Evolutionary conservation across 2,888 invertebrate genomes (phyloP), one percentile per base, ranked within the genome.

Genomic region (Xylota segnis): DNA sequence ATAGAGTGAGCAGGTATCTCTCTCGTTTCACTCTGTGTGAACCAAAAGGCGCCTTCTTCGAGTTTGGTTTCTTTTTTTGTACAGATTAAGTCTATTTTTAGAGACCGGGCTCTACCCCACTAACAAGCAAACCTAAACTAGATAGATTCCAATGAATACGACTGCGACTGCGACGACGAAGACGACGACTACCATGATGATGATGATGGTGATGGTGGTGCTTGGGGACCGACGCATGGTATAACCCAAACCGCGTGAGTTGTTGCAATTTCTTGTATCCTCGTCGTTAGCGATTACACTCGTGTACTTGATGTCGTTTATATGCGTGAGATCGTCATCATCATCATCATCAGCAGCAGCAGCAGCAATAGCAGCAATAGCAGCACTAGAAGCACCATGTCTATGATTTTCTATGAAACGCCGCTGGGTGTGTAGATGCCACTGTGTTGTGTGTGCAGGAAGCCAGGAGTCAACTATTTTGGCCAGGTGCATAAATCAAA

Each of bases 21-120:
- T 14, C 10, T 9, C 43, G 45, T 23, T 23, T n/a, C n/a, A n/a
- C 10, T 32, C 32, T 43, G 29, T 45, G 34, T 27, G 58, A 37
- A 59, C 32, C 47, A 29, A 27, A n/a, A 16, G 52, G 47, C 61
- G 72, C 58, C 52, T 40, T 58, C 18, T 34, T 34, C 16, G 27
- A 4, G 10, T 23, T 23, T 32, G 34, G 9, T 40, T 63, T 54
- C 23, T 6, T 12, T 14, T 40, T 54, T 7, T 14, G 6, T 18
- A 47, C 50, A 72, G 82, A 86, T 82, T 77, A 76, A 56, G 43
- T 77, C 82, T 86, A 86, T 86, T 86, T 86, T 72, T 86, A 86
- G 82, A 86, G 76, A 68, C 52, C 47, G 7, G 56, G 54, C 54
- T 63, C 52, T 63, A 81, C 65, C 63, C 56, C 71, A 77, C 72